Base-by-base conservation (phyloP, 2,797 vertebrate genomes). In the Dryobates pubescens region DNA sequence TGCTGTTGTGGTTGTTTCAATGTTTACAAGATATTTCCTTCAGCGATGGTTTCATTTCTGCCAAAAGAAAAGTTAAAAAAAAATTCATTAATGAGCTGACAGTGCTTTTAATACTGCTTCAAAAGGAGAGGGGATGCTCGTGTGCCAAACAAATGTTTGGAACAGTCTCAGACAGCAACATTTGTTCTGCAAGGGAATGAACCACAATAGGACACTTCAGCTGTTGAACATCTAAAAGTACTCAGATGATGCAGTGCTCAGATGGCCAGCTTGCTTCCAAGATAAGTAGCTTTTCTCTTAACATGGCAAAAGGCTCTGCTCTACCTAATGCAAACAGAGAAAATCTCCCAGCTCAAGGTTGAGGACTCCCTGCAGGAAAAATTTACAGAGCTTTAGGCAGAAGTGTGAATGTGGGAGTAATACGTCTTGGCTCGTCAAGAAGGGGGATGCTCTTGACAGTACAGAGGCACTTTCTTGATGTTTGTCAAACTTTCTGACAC, bases 11-110 rank as follows among this genome's bases (percentile, higher is more conserved):
- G 91, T 97, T 97, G 92, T 93, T 94, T 95, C 92, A 92, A 74
- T 86, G 90, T 96, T 97, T 97, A 96, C 97, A 96, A 95, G 89
- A 97, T 97, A 96, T 94, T 97, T 98, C 91, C 91, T 95, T 97
- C 95, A 96, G 95, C 24, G 86, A 96, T 85, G 87, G 88, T 91
- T 97, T 95, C 82, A 85, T 90, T 97, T 94, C 83, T 94, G 95
- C 85, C 88, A 90, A 93, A 94, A 90, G 59, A 84, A 95, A 94
- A 96, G 73, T 94, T 77, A 32, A 90, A 94, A 95, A 95, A 96
- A 96, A 91, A 89, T 69, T 73, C 79, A 97, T 96, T 96, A 96
- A 97, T 96, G 97, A 97, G 81, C 92, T 96, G 96, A 97, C 93
- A 94, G 93, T 74, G 91, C 93, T 94, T 96, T 97, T 96, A 94